Base-by-base conservation (phyloP, 2,113 vertebrate genomes). In the Gambusia holbrooki region DNA sequence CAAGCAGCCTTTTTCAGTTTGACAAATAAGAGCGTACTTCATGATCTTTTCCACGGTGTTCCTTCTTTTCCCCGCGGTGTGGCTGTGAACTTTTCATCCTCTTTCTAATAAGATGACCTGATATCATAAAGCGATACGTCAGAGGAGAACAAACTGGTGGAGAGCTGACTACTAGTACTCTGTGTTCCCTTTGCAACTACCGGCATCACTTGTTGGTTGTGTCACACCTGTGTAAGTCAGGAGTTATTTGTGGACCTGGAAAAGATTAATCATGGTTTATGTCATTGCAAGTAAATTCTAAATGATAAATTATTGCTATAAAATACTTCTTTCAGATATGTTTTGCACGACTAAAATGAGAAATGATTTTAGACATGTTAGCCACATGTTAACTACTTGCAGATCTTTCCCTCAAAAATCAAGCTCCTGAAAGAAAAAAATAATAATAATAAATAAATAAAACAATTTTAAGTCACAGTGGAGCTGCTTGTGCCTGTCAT, bases 101-200 rank as follows among this genome's bases (percentile, higher is more conserved):
- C 81, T 82, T 80, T 88, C 88, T 91, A 88, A 93, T 93, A 93
- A 89, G 86, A 92, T 84, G 84, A 88, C 79, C 82, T 81, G 83
- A 85, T 81, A 89, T 86, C 87, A 85, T 85, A 74, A 82, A 88
- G 80, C 84, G 80, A 80, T 81, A 87, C 81, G 84, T 87, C 79
- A 74, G 77, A 71, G 85, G 65, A 78, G 68, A 87, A 76, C 76
- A 80, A 58, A 83, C 76, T 84, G 5, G 28, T 37, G 17, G 70
- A 75, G 85, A 54, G 54, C 77, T 80, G 74, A 84, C 71, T 80
- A 69, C 66, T 69, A 62, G 67, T 15, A 77, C 82, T 66, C 60
- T 74, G 75, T 86, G 78, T 87, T 58, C 81, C 80, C 74, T 48
- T 82, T 28, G 19, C 68, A 69, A 42, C 81, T 74, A 64, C 74